These are phyloP conservation scores for Drosophila rufa DNA, from an alignment of 1,140 invertebrate species.

Conservation along the genomic window DNA sequence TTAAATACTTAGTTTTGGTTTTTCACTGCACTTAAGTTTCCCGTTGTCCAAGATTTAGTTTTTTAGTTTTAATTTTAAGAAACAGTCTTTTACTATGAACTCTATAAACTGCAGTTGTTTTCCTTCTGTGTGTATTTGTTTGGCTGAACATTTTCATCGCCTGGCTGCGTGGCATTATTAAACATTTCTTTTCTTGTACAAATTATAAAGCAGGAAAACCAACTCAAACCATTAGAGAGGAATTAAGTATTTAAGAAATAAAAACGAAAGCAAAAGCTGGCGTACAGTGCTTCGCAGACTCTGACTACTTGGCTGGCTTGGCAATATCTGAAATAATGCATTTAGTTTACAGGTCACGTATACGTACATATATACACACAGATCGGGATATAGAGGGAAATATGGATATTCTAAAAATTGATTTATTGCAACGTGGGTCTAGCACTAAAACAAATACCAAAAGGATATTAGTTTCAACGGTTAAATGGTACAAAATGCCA, in stretches of 20 bases:
- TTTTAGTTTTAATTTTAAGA: slow-evolving; percentile 75
- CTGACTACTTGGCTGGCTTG: slow-evolving; percentile 74
- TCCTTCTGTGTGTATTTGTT: slow-evolving; percentile 2
- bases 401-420: background rate
- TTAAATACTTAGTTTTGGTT: slow-evolving; percentile 33
- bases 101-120: slow-evolving; percentile 71
- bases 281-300: slow-evolving; percentile 45
- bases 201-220: slow-evolving; percentile 9
- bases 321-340: slow-evolving; percentile 78
- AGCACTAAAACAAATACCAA: background rate
- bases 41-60: slow-evolving; percentile 56
- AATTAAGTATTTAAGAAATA: slow-evolving; percentile 8
- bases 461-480: background rate
- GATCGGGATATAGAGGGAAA: slow-evolving; percentile 6
- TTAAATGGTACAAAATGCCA: background rate
- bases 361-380: slow-evolving; percentile 13
- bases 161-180: slow-evolving; percentile 15
- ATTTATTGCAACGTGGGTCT: background rate
- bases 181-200: slow-evolving; percentile 11
- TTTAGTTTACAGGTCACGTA: slow-evolving; percentile 39
- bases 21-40: slow-evolving; percentile 23
- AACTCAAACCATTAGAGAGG: slow-evolving; percentile 14
- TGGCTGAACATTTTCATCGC: slow-evolving; percentile 9
- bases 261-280: slow-evolving; percentile 35
- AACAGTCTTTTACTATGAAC: slow-evolving; percentile 84